Evolutionary conservation across 2,888 invertebrate species (phyloP).

Genomic region (Dinocampus coccinellae): DNA sequence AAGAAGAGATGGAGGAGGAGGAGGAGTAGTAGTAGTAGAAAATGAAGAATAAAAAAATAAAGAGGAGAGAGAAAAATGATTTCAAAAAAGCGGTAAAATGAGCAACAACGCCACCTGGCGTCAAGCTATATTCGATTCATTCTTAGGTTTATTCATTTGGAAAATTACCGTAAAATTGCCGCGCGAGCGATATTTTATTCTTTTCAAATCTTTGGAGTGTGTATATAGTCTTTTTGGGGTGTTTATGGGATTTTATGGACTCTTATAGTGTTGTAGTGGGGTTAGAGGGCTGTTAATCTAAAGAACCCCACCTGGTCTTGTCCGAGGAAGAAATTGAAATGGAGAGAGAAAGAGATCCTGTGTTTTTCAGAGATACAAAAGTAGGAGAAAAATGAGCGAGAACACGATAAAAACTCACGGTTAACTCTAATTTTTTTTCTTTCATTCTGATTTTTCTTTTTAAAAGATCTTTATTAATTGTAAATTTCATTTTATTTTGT

Average conservation of each 20-base stretch:
- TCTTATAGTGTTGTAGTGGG: slow-evolving; percentile 36
- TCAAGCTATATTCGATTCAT: slow-evolving; percentile 30
- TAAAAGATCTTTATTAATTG: too few relatives aligned
- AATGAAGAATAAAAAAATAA: slow-evolving; percentile 18
- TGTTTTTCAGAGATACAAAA: too few relatives aligned
- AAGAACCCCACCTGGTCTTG: slow-evolving; percentile 30
- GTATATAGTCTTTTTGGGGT: slow-evolving; percentile 45
- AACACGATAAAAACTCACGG: slow-evolving; percentile 1
- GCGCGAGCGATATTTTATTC: slow-evolving; percentile 66
- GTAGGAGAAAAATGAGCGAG: neutral
- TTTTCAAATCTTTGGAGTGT: slow-evolving; percentile 46
- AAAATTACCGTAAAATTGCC: slow-evolving; percentile 69
- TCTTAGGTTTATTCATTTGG: slow-evolving; percentile 57
- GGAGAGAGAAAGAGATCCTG: neutral
- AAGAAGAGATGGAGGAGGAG: too few relatives aligned
- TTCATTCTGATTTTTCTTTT: neutral
- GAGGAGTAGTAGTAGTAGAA: too few relatives aligned
- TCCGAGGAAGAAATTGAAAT: neutral
- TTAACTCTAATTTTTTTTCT: slow-evolving; percentile 5
- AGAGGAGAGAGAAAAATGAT: slow-evolving; percentile 17
- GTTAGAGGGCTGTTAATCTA: neutral
- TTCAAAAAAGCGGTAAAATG: slow-evolving; percentile 34
- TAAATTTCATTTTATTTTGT: neutral
- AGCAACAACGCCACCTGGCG: slow-evolving; percentile 39
- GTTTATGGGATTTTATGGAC: slow-evolving; percentile 60